Evolutionary conservation across 1,140 invertebrate species (phyloP), one percentile per base, ranked within the genome.

Genomic region (Macrocentrus cingulum): DNA sequence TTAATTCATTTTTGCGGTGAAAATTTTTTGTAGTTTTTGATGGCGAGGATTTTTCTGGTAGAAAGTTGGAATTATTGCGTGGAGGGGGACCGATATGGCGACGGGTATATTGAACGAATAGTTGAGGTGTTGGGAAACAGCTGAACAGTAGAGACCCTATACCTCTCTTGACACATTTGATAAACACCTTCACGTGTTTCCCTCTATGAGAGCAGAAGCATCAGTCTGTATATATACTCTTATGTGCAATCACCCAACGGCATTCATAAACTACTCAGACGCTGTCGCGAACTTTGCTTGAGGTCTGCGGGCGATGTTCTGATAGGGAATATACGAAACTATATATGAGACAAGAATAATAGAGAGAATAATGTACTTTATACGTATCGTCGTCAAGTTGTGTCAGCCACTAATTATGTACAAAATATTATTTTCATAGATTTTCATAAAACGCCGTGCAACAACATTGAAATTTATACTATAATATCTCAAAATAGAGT

Each of bases 231-330:
- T 39, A 11, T 39, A 39, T 13, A 39, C 15, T 8, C 8, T 39
- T 8, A 13, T 54, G 48, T 59, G 66, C 62, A 68, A 69, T 70
- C 67, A 62, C 59, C 56, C 58, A 50, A n/a, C 32, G 59, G 64
- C 60, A 69, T 69, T 70, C 68, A 67, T 65, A 69, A 69, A 69
- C 67, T 68, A 68, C 61, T 65, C 65, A 66, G 66, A 65, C 66
- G 62, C 61, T 54, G 67, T 67, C 64, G 51, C 52, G 58, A 70
- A 70, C 66, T 70, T 70, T 68, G 42, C 59, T 23, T 56, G 13
- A 42, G 37, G 44, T 50, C 56, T 45, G 56, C 23, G 53, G 50
- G 37, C 56, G 56, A 63, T 63, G 57, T 54, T 68, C 56, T 56
- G 63, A 68, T 67, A 65, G 50, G 45, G 55, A 67, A 66, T 67